Base-by-base conservation (phyloP, 2,888 invertebrate species). In the Pyrochroa serraticornis region DNA sequence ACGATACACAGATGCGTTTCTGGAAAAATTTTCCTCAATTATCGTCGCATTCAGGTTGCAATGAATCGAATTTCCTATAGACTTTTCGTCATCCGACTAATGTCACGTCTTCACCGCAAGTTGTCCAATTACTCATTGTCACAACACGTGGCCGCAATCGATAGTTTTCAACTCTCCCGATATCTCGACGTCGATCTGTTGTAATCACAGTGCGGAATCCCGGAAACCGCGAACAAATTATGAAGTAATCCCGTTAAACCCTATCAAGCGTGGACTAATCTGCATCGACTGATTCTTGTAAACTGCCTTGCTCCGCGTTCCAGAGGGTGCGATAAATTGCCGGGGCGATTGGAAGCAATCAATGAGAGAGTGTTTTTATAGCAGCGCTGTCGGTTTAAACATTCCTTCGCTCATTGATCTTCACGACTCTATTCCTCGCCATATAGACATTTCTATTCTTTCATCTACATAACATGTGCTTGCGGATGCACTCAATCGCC, bases 301-400 rank as follows among this genome's bases (percentile, higher is more conserved):
- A 58, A 65, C 50, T 62, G 60, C 62, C 65, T 66, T 62, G 56
- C 52, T 42, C 56, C 60, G 56, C 63, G 60, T 61, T 64, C 62
- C 60, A 61, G 22, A 51, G 63, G 62, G 64, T 62, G 65, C 65
- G 63, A 68, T 69, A 68, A 68, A 68, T 69, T 64, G 60, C 59
- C 47, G 43, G 61, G 60, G 60, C 67, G 63, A 68, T 65, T 65
- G 65, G 66, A 63, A 64, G 69, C 66, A 69, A 68, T 69, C 69
- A 67, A 67, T 68, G 67, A 63, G 59, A 64, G 62, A 63, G 66
- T 66, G 66, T 68, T 67, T 68, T 67, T 68, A 65, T 63, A 63
- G 67, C 62, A 50, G 13, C 53, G 55, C 58, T 62, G 67, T 64
- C 69, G 60, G 55, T 59, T 67, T 65, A 60, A 62, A 61, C 66